Evolutionary conservation across 1,140 invertebrate genomes (phyloP).

Genomic region (Oreohelix idahoensis): DNA sequence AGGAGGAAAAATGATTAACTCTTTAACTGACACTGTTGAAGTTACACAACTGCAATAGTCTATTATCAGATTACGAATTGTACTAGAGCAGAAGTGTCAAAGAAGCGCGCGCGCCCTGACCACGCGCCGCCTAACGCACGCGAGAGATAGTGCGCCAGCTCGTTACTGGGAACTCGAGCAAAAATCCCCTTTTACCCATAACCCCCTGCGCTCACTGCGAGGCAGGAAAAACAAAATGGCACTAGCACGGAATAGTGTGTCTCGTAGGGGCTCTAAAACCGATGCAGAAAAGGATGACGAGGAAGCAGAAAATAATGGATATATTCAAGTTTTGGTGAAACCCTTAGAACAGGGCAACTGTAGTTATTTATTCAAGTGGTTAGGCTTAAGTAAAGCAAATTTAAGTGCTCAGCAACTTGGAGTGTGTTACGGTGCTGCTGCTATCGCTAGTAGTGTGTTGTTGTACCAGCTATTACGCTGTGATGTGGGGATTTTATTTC

Average conservation of each 20-base stretch:
- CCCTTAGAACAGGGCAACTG: slow-evolving; percentile 67
- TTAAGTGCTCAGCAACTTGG: slow-evolving; percentile 61
- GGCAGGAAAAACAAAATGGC: slow-evolving; percentile 61
- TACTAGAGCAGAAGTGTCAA: background rate
- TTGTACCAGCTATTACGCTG: slow-evolving; percentile 64
- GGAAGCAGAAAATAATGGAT: slow-evolving; percentile 69
- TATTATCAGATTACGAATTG: background rate
- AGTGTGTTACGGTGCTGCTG: slow-evolving; percentile 59
- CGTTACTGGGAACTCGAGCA: background rate
- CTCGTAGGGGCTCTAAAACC: slow-evolving; percentile 66
- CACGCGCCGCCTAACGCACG: background rate
- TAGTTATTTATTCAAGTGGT: slow-evolving; percentile 62
- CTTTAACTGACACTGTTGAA: too few species aligned
- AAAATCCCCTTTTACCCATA: slow-evolving; percentile 41
- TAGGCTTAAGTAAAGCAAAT: slow-evolving; percentile 59
- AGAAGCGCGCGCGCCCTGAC: background rate
- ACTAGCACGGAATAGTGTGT: slow-evolving; percentile 57
- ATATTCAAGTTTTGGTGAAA: slow-evolving; percentile 69
- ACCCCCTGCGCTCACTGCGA: slow-evolving; percentile 36
- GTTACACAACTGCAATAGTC: too few species aligned
- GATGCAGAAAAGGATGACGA: slow-evolving; percentile 67
- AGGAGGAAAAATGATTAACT: too few species aligned
- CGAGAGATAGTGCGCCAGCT: background rate
- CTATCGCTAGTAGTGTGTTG: slow-evolving; percentile 54
- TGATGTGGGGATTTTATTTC: slow-evolving; percentile 68